A percentile compares a stretch with the other conserved stretches of the same genome.
These are phyloP conservation scores for Schlechtendalia chinensis DNA, from an alignment of 1,140 invertebrate species.

Conservation along the genomic window DNA sequence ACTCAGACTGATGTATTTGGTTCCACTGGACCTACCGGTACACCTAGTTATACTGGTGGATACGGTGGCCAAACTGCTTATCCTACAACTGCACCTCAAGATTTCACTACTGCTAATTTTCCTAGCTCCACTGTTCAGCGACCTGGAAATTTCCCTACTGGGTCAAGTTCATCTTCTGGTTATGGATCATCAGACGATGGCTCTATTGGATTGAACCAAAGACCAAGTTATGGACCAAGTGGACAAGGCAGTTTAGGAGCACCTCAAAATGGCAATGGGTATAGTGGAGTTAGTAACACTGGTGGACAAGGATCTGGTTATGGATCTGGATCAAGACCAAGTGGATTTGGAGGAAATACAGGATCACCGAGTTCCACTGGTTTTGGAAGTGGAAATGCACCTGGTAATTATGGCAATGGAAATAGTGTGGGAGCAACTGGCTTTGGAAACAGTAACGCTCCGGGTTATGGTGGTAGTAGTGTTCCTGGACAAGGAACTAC, in stretches of 20 bases:
- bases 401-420: slow-evolving; percentile 34
- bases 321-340: slow-evolving; percentile 24
- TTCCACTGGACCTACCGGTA: slow-evolving; percentile 33
- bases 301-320: slow-evolving; percentile 26
- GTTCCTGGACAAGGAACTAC: neutral
- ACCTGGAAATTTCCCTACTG: slow-evolving; percentile 17
- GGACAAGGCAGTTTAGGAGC: slow-evolving; percentile 34
- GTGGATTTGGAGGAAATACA: slow-evolving; percentile 20
- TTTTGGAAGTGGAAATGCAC: slow-evolving; percentile 43
- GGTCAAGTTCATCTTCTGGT: slow-evolving; percentile 51
- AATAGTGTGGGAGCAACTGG: slow-evolving; percentile 8
- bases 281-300: neutral
- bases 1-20: slow-evolving; percentile 25
- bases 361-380: slow-evolving; percentile 22
- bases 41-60: slow-evolving; percentile 31
- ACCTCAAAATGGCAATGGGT: slow-evolving; percentile 37
- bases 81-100: slow-evolving; percentile 51
- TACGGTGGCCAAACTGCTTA: slow-evolving; percentile 42
- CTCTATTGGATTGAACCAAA: slow-evolving; percentile 30
- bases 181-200: slow-evolving; percentile 32
- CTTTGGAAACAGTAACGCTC: slow-evolving; percentile 26
- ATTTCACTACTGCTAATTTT: slow-evolving; percentile 52
- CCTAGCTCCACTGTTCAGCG: slow-evolving; percentile 45
- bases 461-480: slow-evolving; percentile 15
- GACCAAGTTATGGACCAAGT: slow-evolving; percentile 25